Percentiles rank a stretch among this genome's conserved stretches.
These are phyloP conservation scores for Ylistrum balloti DNA, from an alignment of 1,140 invertebrate species.

Conservation along the genomic window DNA sequence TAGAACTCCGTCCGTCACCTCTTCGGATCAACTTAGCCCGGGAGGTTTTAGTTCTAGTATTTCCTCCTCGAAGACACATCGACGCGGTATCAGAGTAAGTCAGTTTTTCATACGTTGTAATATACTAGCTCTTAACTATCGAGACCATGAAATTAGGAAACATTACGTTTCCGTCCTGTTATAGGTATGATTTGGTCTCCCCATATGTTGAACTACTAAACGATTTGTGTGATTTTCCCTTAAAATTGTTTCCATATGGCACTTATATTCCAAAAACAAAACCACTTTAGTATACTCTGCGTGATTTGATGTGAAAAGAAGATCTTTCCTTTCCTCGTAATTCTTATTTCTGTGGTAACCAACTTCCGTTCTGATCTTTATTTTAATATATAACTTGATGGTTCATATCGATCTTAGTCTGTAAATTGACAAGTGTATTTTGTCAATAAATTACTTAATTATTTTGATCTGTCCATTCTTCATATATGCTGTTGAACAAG, in stretches of 20 bases:
- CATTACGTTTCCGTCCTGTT: not conserved
- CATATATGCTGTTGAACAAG: not conserved
- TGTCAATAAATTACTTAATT: not conserved
- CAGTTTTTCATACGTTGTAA: not conserved
- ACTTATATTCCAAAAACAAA: not conserved
- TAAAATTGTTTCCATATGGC: not conserved
- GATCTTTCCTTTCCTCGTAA: not conserved
- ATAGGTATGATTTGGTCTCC: not conserved
- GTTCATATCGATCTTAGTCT: not conserved
- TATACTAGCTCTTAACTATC: not conserved
- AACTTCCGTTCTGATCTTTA: not conserved
- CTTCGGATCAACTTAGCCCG: constrained; percentile 57
- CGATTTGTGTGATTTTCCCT: not conserved
- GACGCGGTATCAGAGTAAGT: constrained; percentile 60
- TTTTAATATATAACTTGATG: constrained; percentile 29
- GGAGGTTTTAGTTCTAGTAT: constrained; percentile 58
- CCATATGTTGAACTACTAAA: not conserved
- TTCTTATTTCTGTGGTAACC: constrained; percentile 9
- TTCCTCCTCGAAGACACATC: constrained; percentile 57
- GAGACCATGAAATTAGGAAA: not conserved
- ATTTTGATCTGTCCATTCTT: not conserved
- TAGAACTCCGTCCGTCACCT: constrained; percentile 51
- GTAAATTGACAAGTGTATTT: not conserved
- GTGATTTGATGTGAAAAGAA: constrained; percentile 26
- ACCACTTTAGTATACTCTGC: not conserved